These are phyloP conservation scores for Baronia brevicornis DNA, from an alignment of 2,888 invertebrate genomes.

Conservation along the genomic window DNA sequence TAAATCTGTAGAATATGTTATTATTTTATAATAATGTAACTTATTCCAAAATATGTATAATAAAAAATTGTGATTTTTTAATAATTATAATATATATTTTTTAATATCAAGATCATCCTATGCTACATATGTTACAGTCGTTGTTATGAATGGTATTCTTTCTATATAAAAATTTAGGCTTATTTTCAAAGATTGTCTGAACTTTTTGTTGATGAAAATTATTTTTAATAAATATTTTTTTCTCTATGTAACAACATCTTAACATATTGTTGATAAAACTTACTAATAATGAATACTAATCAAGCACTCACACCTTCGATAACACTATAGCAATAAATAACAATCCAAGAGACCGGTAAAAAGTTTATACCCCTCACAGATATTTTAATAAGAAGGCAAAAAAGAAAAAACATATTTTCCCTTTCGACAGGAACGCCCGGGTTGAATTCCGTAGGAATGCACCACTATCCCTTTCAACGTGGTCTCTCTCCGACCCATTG, in stretches of 20 bases:
- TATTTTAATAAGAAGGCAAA: conserved; percentile 34
- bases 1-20: no score
- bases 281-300: conserved; percentile 7
- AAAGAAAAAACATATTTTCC: conserved; percentile 47
- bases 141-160: no score
- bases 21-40: no score
- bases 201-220: no score
- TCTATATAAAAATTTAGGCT: no score
- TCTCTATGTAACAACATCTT: neutral
- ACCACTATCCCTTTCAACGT: conserved; percentile 47
- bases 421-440: conserved; percentile 50
- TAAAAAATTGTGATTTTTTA: no score
- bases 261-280: conserved; percentile 1
- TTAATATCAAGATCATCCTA: no score
- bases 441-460: conserved; percentile 51
- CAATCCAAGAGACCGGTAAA: conserved; percentile 29
- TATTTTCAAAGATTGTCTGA: no score
- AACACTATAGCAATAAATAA: conserved; percentile 29
- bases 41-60: no score
- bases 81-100: no score
- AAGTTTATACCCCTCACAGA: conserved; percentile 41
- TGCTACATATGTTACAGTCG: no score
- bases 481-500: conserved; percentile 28
- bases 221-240: neutral
- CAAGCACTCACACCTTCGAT: conserved; percentile 33